Conservation (phyloP, 1,140 invertebrate genomes). For the Bombus impatiens region DNA sequence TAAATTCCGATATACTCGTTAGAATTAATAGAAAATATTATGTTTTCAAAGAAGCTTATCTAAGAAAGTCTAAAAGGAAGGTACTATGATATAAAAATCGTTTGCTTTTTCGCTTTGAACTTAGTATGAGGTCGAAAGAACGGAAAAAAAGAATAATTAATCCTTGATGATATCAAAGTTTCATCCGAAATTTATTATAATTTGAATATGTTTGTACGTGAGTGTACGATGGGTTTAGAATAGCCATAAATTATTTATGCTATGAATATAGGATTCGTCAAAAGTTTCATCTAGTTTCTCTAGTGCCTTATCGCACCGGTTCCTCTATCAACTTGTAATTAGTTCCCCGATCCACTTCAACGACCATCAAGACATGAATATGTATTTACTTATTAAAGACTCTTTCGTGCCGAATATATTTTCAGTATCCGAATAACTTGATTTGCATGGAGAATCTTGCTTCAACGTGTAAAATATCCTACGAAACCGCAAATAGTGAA, state of each 20-base stretch:
- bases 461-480: not conserved
- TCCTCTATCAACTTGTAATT: constrained; percentile 49
- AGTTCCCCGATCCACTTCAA: constrained; percentile 20
- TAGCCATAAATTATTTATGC: constrained; percentile 46
- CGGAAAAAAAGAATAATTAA: not conserved
- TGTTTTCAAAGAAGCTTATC: no score
- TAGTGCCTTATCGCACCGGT: constrained; percentile 27
- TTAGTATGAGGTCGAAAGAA: not conserved
- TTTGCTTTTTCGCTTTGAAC: not conserved
- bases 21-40: no score
- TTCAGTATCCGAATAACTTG: constrained; percentile 14
- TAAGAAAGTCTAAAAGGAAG: not conserved
- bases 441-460: constrained; percentile 24
- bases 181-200: constrained; percentile 2
- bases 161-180: not conserved
- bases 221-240: not conserved
- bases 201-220: constrained; percentile 15
- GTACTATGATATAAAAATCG: not conserved
- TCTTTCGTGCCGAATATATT: constrained; percentile 17
- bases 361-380: constrained; percentile 50
- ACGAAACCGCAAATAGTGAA: not conserved
- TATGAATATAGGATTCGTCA: constrained; percentile 54
- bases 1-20: no score
- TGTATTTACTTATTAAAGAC: constrained; percentile 47
- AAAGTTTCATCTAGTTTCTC: constrained; percentile 34